Conservation (phyloP, 2,797 vertebrate genomes). For the Ataeniobius toweri region DNA sequence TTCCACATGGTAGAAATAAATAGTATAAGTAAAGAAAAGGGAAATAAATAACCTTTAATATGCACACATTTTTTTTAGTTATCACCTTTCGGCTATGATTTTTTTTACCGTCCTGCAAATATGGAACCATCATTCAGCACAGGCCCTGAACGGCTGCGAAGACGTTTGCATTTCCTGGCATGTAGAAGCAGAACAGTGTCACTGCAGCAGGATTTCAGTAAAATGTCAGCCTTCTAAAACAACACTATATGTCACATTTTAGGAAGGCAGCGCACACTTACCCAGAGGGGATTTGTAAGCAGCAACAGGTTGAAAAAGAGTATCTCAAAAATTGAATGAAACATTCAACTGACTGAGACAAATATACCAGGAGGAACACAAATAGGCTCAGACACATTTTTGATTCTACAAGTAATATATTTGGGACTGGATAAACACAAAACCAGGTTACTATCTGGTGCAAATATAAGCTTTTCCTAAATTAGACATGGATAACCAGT, state of each 20-base stretch:
- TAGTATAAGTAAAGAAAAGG: not conserved
- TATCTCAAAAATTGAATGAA: not conserved
- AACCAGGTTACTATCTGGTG: too few species aligned
- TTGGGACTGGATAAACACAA: not conserved
- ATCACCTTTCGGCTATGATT: not conserved
- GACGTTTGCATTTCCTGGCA: slow-evolving; percentile 21
- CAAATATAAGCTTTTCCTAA: too few species aligned
- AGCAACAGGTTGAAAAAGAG: slow-evolving; percentile 13
- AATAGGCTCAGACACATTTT: not conserved
- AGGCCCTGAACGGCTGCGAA: slow-evolving; percentile 12
- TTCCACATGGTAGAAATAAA: not conserved
- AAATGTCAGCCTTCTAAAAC: slow-evolving; percentile 45
- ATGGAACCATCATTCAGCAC: slow-evolving; percentile 6
- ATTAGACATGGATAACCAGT: too few species aligned
- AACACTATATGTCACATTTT: slow-evolving; percentile 25
- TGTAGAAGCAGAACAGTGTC: slow-evolving; percentile 34
- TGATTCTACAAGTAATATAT: not conserved
- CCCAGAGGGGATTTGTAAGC: slow-evolving; percentile 17
- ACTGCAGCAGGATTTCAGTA: slow-evolving; percentile 20
- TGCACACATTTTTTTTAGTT: not conserved
- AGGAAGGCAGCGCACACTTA: slow-evolving; percentile 29
- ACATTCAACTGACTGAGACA: not conserved
- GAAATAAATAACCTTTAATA: not conserved
- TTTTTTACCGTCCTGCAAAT: too few species aligned
- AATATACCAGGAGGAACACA: not conserved